These are phyloP conservation scores for Sminthurides bifidus DNA, from an alignment of 1,140 invertebrate species.

Conservation along the genomic window DNA sequence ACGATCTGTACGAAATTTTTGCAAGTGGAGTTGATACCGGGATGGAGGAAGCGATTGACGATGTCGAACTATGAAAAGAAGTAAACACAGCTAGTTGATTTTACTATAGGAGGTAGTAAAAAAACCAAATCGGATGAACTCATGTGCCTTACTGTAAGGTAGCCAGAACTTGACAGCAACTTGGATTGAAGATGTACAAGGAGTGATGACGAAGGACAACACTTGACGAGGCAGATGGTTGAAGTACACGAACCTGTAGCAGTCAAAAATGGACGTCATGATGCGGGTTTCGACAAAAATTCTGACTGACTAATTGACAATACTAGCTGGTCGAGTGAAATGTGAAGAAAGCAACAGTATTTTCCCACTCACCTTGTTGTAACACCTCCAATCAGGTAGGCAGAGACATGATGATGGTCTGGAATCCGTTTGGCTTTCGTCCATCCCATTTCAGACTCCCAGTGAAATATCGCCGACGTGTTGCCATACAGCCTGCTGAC, in stretches of 20 bases:
- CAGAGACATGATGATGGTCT: conserved; percentile 24
- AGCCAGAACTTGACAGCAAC: conserved; percentile 34
- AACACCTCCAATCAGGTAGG: conserved; percentile 26
- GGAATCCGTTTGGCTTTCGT: conserved; percentile 18
- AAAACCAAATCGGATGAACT: neutral
- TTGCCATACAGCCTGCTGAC: neutral
- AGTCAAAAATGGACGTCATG: neutral
- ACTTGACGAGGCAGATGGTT: conserved; percentile 33
- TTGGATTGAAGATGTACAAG: conserved; percentile 35
- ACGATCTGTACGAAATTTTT: conserved; percentile 21
- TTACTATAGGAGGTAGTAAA: neutral
- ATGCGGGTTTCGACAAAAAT: neutral
- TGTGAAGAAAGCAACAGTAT: neutral
- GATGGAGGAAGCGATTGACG: neutral
- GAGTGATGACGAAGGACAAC: conserved; percentile 36
- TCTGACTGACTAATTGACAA: neutral
- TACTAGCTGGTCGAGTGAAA: neutral
- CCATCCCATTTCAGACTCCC: conserved; percentile 4
- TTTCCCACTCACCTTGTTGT: conserved; percentile 28
- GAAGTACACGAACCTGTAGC: conserved; percentile 33
- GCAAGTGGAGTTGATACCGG: neutral
- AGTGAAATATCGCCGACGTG: neutral
- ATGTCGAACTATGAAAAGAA: neutral
- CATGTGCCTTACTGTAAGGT: conserved; percentile 7
- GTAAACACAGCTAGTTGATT: neutral